A percentile compares a stretch with the other conserved stretches of the same genome.
Conservation (phyloP, 2,113 vertebrate genomes). For the Forbesichthys agassizii region DNA sequence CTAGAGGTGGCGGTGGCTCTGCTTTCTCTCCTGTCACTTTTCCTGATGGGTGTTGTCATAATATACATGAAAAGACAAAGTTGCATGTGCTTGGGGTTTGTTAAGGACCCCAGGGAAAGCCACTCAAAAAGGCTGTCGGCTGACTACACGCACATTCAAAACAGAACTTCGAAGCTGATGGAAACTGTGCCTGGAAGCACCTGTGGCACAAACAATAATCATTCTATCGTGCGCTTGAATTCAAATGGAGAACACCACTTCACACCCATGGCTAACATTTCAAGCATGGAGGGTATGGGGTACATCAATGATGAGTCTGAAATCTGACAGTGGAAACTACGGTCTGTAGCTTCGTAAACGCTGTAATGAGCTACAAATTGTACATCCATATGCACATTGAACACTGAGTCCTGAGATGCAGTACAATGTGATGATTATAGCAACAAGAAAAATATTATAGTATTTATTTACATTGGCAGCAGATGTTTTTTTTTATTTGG, state of each 20-base stretch:
- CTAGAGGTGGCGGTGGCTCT: constrained; percentile 56
- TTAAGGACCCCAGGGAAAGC: constrained; percentile 6
- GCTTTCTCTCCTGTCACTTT: constrained; percentile 61
- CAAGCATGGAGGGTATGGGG: constrained; percentile 63
- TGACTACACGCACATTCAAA: constrained; percentile 57
- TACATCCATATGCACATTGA: no score
- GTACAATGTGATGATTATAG: neutral
- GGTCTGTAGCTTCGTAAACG: neutral
- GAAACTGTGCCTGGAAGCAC: constrained; percentile 30
- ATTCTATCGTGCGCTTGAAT: constrained; percentile 60
- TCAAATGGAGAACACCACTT: constrained; percentile 59
- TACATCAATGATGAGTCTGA: constrained; percentile 77
- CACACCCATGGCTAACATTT: constrained; percentile 53
- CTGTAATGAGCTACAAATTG: neutral
- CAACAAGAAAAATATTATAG: constrained; percentile 25
- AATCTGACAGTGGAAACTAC: constrained; percentile 50
- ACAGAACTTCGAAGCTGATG: constrained; percentile 53
- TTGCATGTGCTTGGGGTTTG: constrained; percentile 30
- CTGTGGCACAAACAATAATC: constrained; percentile 65
- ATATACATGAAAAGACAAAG: constrained; percentile 54
- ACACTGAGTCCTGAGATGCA: neutral
- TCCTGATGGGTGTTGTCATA: constrained; percentile 51
- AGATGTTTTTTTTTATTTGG: constrained; percentile 23
- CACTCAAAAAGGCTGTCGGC: constrained; percentile 32
- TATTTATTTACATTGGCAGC: constrained; percentile 38